Percentiles rank a stretch among this genome's conserved stretches.
phyloP scores from a whole-genome alignment of 2,113 vertebrate genomes.

The Glaucomys volans region DNA sequence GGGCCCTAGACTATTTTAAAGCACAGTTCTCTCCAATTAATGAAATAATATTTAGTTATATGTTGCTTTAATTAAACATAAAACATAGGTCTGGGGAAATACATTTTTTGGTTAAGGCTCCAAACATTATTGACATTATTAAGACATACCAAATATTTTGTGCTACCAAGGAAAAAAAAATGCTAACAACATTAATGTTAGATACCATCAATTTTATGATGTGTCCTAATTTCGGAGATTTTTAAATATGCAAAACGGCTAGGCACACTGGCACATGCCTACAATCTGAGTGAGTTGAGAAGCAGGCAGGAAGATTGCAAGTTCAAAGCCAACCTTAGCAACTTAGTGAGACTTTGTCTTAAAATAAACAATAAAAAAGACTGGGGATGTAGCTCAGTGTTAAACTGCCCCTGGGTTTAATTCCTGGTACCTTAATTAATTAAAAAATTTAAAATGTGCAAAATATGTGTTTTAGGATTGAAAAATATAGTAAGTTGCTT shows the following conservation, averaged over 20 bases:
- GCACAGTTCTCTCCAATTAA: background rate
- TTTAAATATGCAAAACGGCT: background rate
- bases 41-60: slow-evolving; percentile 47
- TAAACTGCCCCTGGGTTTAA: no score
- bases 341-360: no score
- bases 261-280: no score
- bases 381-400: no score
- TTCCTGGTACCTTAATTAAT: no score
- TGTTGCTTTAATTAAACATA: slow-evolving; percentile 1
- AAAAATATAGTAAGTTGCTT: background rate
- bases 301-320: no score
- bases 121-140: background rate
- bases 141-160: background rate
- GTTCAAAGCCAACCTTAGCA: no score
- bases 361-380: no score
- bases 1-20: background rate
- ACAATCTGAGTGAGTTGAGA: no score
- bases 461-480: background rate
- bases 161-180: background rate
- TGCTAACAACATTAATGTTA: background rate
- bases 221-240: background rate
- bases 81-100: background rate
- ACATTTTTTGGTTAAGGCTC: background rate
- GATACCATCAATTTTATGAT: background rate
- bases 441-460: no score